Base-by-base conservation (phyloP, 2,888 invertebrate species). In the Lissonota sp. region DNA sequence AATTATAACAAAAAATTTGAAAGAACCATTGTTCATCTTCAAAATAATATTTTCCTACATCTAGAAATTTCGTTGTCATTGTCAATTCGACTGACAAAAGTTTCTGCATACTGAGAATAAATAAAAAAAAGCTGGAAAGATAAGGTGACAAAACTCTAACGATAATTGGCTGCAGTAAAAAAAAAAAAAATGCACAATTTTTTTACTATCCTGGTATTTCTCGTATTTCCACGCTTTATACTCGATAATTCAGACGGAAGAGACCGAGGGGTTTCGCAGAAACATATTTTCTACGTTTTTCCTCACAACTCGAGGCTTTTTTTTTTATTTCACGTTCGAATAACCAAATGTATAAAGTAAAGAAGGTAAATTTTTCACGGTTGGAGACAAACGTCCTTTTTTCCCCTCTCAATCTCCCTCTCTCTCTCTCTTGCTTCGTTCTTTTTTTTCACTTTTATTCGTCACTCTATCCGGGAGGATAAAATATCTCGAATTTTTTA, bases 401-500 rank as follows among this genome's bases (percentile, higher is more conserved):
- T 66, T 62, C 6, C 51, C 12, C 16, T n/a, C 12, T n/a, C 5
- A 26, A 7, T n/a, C 37, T 7, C 8, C 1, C 0, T 55, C 42
- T 46, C 39, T 64, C 44, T 53, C 6, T 60, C 51, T n/a, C 57
- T 64, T 44, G 8, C 6, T 14, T 42, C 26, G 5, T 76, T 69
- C n/a, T n/a, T 57, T 63, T 7, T 40, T n/a, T 10, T 39, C 51
- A 53, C n/a, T 5, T 26, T 26, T 26, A 26, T n/a, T 8, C 44
- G 37, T 6, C n/a, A 4, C 16, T 26, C 44, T 69, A 26, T 26
- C 26, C 26, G 26, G 3, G 26, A 26, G 57, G 12, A 57, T 37
- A 62, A 66, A 69, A 69, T 73, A 63, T 66, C 55, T 55, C 26
- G 57, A 69, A 63, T 79, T 79, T 73, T 57, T n/a, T 51, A 39